phyloP scores from a whole-genome alignment of 2,113 vertebrate species.

The Syrmaticus mikado region DNA sequence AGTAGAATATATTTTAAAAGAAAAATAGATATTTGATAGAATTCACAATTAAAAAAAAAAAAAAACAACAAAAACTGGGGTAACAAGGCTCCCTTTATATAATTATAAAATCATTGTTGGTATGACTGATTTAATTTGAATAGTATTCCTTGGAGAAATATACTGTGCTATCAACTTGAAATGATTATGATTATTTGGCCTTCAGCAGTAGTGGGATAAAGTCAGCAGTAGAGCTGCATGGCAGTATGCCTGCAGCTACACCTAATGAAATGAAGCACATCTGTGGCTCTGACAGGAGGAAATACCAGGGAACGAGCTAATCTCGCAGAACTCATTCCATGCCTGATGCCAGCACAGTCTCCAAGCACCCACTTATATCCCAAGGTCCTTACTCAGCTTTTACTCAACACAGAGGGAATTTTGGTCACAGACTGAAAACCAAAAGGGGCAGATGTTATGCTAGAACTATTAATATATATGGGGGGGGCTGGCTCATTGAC shows the following conservation, averaged over 20 bases:
- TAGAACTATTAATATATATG: background rate
- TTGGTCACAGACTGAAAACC: background rate
- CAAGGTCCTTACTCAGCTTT: conserved; percentile 15
- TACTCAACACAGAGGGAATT: background rate
- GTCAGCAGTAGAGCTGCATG: conserved; percentile 48
- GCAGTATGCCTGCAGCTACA: conserved; percentile 67
- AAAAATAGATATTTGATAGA: background rate
- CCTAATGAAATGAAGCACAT: conserved; percentile 72
- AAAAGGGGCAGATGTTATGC: background rate
- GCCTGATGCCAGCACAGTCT: background rate
- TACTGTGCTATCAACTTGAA: conserved; percentile 68
- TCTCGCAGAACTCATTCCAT: background rate
- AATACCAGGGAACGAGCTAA: conserved; percentile 18
- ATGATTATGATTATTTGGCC: conserved; percentile 77
- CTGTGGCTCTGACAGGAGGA: conserved; percentile 65
- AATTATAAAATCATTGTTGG: conserved; percentile 68
- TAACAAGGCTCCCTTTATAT: conserved; percentile 49
- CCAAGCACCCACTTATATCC: background rate
- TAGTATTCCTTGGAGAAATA: conserved; percentile 62
- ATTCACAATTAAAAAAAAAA: background rate
- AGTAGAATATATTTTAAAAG: background rate
- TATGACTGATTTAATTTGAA: conserved; percentile 75
- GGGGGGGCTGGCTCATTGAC: background rate
- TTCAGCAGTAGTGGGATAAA: conserved; percentile 64
- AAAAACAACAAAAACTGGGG: background rate